Percentiles rank a stretch among this genome's conserved stretches.
phyloP scores from a whole-genome alignment of 2,113 vertebrate genomes.

The Phalacrocorax carbo region DNA sequence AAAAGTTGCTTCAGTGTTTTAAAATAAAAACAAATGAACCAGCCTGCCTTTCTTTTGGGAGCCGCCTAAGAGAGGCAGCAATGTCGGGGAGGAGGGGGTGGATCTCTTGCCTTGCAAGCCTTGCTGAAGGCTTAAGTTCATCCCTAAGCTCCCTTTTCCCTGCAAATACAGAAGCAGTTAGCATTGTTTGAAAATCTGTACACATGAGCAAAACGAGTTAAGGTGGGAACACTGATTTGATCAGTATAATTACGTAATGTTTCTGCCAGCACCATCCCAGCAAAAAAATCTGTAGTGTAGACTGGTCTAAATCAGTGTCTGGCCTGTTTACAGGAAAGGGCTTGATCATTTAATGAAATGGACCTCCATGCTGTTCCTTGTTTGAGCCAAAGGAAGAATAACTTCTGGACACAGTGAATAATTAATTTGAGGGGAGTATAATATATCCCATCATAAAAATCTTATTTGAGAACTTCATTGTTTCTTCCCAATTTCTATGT shows the following conservation, averaged over 20 bases:
- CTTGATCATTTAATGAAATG: not conserved
- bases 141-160: not conserved
- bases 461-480: not conserved
- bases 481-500: not conserved
- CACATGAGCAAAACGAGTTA: not conserved
- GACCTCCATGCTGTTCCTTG: not conserved
- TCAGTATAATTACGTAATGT: fast-evolving
- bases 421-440: not conserved
- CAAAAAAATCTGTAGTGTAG: not conserved
- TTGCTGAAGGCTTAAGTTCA: not conserved
- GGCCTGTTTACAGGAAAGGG: not conserved
- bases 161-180: not conserved
- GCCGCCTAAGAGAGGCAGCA: not conserved
- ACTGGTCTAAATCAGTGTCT: not conserved
- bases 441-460: not conserved
- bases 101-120: not conserved
- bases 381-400: not conserved
- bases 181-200: not conserved
- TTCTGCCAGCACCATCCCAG: not conserved
- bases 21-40: not conserved
- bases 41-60: not conserved
- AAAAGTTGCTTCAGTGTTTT: not conserved
- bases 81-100: fast-evolving
- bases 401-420: not conserved
- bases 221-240: not conserved